Percentiles rank a stretch among this genome's conserved stretches.
Conservation (phyloP, 2,888 invertebrate genomes). For the Drosophila phalerata region DNA sequence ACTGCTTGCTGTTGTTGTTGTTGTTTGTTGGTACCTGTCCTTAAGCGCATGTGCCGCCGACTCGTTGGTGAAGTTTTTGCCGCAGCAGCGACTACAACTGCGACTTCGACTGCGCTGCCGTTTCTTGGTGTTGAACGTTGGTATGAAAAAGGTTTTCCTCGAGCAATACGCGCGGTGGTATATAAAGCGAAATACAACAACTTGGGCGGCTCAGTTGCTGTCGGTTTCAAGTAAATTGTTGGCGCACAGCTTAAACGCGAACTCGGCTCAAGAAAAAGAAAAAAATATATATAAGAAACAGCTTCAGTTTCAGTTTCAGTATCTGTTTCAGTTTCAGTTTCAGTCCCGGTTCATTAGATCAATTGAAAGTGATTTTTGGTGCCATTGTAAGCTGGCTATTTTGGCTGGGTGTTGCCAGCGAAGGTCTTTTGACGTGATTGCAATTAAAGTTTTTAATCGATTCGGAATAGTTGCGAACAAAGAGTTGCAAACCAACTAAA, state of each 20-base stretch:
- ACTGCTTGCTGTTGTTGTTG: slow-evolving; percentile 9
- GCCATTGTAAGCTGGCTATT: slow-evolving; percentile 50
- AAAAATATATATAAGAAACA: slow-evolving; percentile 17
- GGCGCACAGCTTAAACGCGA: slow-evolving; percentile 63
- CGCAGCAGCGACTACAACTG: slow-evolving; percentile 16
- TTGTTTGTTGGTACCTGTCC: slow-evolving; percentile 24
- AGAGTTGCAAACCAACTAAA: slow-evolving; percentile 21
- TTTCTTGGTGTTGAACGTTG: slow-evolving; percentile 52
- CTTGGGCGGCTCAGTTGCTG: slow-evolving; percentile 79
- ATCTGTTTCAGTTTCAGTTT: slow-evolving; percentile 51
- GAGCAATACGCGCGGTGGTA: slow-evolving; percentile 53
- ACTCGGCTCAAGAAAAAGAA: slow-evolving; percentile 17
- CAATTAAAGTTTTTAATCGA: slow-evolving; percentile 68
- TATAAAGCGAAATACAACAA: slow-evolving; percentile 80
- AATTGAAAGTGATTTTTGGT: slow-evolving; percentile 74
- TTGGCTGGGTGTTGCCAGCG: slow-evolving; percentile 73
- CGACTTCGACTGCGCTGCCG: slow-evolving; percentile 5
- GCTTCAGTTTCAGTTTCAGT: slow-evolving; percentile 32
- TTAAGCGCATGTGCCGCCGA: slow-evolving; percentile 35
- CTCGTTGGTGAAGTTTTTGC: slow-evolving; percentile 74
- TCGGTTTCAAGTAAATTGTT: slow-evolving; percentile 73
- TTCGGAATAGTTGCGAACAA: slow-evolving; percentile 56
- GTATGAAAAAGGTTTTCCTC: slow-evolving; percentile 77
- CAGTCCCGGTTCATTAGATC: slow-evolving; percentile 75
- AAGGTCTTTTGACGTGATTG: slow-evolving; percentile 71